Evolutionary conservation across 2,888 invertebrate genomes (phyloP).

Genomic region (Eurois occulta): DNA sequence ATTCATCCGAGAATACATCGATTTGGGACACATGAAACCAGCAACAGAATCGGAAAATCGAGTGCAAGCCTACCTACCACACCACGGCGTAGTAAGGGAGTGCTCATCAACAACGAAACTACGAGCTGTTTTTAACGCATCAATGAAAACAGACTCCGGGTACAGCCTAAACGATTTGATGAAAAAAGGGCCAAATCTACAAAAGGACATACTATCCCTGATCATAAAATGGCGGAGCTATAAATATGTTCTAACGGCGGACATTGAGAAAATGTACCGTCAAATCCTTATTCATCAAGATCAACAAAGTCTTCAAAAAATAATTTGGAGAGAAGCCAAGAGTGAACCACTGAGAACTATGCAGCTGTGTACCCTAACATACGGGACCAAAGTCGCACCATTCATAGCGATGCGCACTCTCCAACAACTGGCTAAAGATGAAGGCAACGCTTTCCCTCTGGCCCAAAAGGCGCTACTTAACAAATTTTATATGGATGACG

Average conservation of each 20-base stretch:
- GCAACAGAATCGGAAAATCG: neutral
- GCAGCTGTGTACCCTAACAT: conserved; percentile 1
- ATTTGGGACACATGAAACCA: neutral
- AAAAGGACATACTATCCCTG: neutral
- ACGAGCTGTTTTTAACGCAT: neutral
- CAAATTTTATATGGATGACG: conserved; percentile 9
- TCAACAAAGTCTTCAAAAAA: neutral
- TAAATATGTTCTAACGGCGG: conserved; percentile 1
- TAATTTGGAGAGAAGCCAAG: neutral
- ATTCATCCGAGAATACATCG: neutral
- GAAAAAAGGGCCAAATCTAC: neutral
- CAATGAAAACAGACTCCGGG: conserved; percentile 2
- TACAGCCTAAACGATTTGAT: neutral
- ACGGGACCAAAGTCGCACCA: neutral
- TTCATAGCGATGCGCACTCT: neutral
- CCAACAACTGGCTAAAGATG: conserved; percentile 1
- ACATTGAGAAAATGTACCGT: neutral
- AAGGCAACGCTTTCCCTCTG: conserved; percentile 9
- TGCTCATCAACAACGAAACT: neutral
- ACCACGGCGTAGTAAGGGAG: neutral
- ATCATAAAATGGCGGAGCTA: neutral
- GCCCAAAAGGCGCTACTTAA: no score
- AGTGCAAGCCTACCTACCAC: neutral
- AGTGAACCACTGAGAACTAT: neutral
- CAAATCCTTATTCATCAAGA: no score